Base-by-base conservation (phyloP, 2,888 invertebrate genomes). In the Eupithecia subumbrata region DNA sequence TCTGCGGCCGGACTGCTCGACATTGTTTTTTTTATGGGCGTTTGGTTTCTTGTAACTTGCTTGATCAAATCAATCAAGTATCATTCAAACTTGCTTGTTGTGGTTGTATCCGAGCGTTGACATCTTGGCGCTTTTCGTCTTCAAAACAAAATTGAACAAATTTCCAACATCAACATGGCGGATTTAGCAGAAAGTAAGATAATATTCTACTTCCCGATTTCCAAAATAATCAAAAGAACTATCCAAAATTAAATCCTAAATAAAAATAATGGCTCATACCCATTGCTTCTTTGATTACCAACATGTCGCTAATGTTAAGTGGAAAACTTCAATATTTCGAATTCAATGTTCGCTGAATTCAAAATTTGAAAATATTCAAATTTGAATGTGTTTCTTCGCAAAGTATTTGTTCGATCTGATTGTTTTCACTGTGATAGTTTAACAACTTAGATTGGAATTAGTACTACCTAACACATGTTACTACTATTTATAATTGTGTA, bases 111-210 rank as follows among this genome's bases (percentile, higher is more conserved):
- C 76, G 69, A 74, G 74, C 74, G 69, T 43, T 74, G 74, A 72
- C 74, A 74, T 76, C 71, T 93, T 93, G 93, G 93, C 94, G 92
- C 92, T 92, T 88, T 80, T 89, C 89, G 82, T 90, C 90, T 91
- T 91, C 88, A 90, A 91, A 91, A 87, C 78, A 80, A 80, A 82
- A 83, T 87, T 85, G 89, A 72, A 90, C 86, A 86, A 84, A 79
- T 72, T 88, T 90, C 91, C 88, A 86, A 95, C 95, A 95, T 96
- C 96, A 97, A 97, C 95, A 97, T 97, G 97, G 97, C 97, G 96
- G 96, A 97, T 95, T 95, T 96, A 96, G 96, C 96, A 95, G 96
- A 97, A 96, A 96, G 97, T 97, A 95, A 96, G 96, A 96, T 95
- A n/a, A 93, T 93, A 88, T 93, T 90, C 76, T 84, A 76, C 64